Percentiles rank a stretch among this genome's conserved stretches.
Evolutionary conservation across 2,113 vertebrate species (phyloP).

Genomic region (Corythornis vintsioides): DNA sequence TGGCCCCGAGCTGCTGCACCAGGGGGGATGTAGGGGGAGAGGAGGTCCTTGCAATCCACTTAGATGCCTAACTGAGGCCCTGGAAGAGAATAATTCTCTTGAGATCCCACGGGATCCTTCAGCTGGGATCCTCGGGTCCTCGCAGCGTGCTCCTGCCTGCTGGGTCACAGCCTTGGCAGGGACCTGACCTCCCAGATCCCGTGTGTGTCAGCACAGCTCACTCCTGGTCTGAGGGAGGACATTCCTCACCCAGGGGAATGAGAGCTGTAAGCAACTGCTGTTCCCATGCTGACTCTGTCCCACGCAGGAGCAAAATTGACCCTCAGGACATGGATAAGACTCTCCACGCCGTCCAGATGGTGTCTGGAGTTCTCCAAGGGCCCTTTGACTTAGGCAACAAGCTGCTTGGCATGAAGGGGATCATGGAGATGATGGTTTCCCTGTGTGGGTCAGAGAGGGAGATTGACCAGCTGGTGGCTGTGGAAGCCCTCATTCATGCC

Average conservation of each 20-base stretch:
- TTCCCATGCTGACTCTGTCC: background rate
- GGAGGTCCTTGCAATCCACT: background rate
- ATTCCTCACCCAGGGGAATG: background rate
- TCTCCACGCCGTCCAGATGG: conserved; percentile 89
- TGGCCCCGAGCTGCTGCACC: background rate
- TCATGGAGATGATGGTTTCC: conserved; percentile 99
- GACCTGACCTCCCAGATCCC: background rate
- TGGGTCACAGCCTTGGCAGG: background rate
- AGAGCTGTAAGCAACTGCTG: background rate
- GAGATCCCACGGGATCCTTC: background rate
- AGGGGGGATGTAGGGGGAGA: background rate
- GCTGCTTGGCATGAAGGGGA: conserved; percentile 86
- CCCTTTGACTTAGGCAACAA: conserved; percentile 93
- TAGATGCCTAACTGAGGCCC: background rate
- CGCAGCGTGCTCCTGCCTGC: background rate
- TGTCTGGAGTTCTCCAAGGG: conserved; percentile 94
- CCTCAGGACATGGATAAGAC: conserved; percentile 97
- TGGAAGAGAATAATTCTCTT: background rate
- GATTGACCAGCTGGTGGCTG: conserved; percentile 93
- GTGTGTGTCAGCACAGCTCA: background rate
- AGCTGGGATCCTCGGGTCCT: background rate
- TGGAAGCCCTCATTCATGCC: conserved; percentile 93
- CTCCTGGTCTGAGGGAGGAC: fast-evolving
- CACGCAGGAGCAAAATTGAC: conserved; percentile 89
- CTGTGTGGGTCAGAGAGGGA: conserved; percentile 92